Percentiles rank a stretch among this genome's conserved stretches.
Evolutionary conservation across 2,888 invertebrate species (phyloP).

Genomic region (Drosophila affinis): DNA sequence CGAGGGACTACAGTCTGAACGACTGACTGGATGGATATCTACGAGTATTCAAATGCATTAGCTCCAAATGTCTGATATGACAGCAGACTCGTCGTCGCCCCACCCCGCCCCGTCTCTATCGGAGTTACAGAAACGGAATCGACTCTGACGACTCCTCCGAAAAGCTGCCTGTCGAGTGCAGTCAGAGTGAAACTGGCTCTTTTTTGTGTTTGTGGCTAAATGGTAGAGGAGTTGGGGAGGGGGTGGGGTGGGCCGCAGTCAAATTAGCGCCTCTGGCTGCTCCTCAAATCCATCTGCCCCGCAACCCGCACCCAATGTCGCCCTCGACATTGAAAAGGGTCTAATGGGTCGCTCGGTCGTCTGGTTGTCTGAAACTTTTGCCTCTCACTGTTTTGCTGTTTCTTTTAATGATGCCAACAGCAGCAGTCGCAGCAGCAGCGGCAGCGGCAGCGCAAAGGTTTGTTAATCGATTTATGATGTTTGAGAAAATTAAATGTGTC

Average conservation of each 20-base stretch:
- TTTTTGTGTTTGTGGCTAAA: constrained; percentile 32
- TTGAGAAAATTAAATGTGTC: constrained; percentile 65
- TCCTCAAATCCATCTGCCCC: not conserved
- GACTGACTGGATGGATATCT: constrained; percentile 27
- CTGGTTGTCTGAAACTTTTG: constrained; percentile 61
- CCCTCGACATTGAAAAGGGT: constrained; percentile 64
- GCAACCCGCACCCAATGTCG: not conserved
- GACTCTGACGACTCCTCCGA: constrained; percentile 13
- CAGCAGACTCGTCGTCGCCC: constrained; percentile 48
- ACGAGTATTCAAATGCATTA: constrained; percentile 76
- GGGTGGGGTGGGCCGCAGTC: constrained; percentile 42
- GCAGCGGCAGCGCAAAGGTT: constrained; percentile 40
- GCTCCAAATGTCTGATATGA: constrained; percentile 75
- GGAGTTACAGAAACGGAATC: constrained; percentile 12
- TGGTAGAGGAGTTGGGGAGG: constrained; percentile 6
- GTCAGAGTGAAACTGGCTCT: constrained; percentile 18
- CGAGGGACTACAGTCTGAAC: not conserved
- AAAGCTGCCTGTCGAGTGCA: constrained; percentile 57
- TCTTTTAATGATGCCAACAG: constrained; percentile 70
- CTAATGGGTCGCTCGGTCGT: constrained; percentile 63
- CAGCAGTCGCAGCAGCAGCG: not conserved
- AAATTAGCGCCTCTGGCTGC: constrained; percentile 70
- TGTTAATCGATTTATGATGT: constrained; percentile 78
- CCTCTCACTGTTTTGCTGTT: constrained; percentile 17
- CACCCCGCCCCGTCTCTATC: constrained; percentile 1